Conservation (phyloP, 2,797 vertebrate species). For the Melanotaenia nigrans region DNA sequence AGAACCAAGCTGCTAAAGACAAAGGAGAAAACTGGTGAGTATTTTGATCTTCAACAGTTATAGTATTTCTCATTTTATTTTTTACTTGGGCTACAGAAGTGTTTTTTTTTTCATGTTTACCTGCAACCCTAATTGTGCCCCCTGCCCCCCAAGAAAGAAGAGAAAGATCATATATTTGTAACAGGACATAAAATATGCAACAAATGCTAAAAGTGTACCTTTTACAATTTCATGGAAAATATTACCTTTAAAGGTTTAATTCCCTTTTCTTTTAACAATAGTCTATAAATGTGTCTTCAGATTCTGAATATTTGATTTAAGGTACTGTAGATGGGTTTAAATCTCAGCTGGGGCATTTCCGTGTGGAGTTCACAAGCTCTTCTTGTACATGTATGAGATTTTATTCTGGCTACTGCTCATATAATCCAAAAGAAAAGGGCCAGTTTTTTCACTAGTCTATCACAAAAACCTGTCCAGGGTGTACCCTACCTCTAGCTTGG, state of each 20-base stretch:
- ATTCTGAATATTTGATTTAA: too few relatives aligned
- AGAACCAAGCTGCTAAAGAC: slow-evolving; percentile 92
- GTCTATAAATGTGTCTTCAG: too few relatives aligned
- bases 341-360: too few relatives aligned
- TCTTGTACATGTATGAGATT: background rate
- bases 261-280: too few relatives aligned
- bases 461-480: too few relatives aligned
- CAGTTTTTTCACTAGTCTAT: too few relatives aligned
- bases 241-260: background rate
- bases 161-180: background rate
- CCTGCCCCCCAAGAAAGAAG: too few relatives aligned
- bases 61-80: background rate
- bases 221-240: background rate
- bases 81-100: background rate
- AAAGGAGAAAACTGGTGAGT: slow-evolving; percentile 90
- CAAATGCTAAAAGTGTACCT: background rate
- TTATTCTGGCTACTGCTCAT: background rate
- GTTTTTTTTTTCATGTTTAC: background rate
- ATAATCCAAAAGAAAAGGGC: too few relatives aligned
- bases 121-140: too few relatives aligned
- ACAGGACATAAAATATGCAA: background rate
- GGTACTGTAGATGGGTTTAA: background rate
- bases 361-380: too few relatives aligned
- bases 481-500: too few relatives aligned
- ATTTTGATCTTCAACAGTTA: background rate